These are phyloP conservation scores for Bradypus variegatus DNA, from an alignment of 2,797 vertebrate species.

Conservation along the genomic window DNA sequence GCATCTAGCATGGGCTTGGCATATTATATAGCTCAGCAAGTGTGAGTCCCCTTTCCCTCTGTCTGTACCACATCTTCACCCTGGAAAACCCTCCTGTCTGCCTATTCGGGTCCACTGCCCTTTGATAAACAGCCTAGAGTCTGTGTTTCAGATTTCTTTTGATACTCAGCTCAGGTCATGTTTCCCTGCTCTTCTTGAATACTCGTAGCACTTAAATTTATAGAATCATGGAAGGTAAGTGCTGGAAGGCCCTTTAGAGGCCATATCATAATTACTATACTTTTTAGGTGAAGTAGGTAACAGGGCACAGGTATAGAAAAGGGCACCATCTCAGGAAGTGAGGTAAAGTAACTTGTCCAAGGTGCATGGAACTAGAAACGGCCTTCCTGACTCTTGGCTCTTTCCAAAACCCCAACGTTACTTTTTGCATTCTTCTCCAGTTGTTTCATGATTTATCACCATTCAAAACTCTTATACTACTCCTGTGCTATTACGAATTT, in stretches of 20 bases:
- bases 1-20: background rate
- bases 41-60: background rate
- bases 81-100: background rate
- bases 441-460: slow-evolving; percentile 5
- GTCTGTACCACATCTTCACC: background rate
- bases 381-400: background rate
- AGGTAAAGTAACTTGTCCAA: background rate
- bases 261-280: background rate
- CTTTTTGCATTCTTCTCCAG: background rate
- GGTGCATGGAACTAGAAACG: background rate
- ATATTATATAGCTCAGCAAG: background rate
- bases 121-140: background rate
- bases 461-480: background rate
- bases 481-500: slow-evolving; percentile 21
- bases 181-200: slow-evolving; percentile 5
- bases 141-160: background rate
- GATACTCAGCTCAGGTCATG: background rate
- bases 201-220: background rate
- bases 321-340: background rate
- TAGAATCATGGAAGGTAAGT: background rate
- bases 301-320: slow-evolving; percentile 1
- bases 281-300: background rate
- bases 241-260: background rate
- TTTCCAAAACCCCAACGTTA: background rate
- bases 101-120: background rate